A percentile compares a stretch with the other conserved stretches of the same genome.
phyloP scores from a whole-genome alignment of 1,140 invertebrate species.

The Sycophila sp. region DNA sequence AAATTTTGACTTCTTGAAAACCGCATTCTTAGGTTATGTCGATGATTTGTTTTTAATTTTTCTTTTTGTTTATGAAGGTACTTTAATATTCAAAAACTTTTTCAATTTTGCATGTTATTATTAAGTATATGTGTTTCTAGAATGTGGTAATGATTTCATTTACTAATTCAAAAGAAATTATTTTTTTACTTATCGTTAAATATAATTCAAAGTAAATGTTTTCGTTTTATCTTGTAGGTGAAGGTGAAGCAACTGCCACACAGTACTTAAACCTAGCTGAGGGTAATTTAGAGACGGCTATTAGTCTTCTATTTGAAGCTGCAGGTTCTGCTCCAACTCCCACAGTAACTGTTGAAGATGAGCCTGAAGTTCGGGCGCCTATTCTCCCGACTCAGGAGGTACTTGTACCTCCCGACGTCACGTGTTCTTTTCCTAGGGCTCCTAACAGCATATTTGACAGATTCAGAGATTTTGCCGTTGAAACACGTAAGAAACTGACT shows the following conservation, averaged over 20 bases:
- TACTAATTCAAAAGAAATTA: too few relatives aligned
- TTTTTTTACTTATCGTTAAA: too few relatives aligned
- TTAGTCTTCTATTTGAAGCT: conserved; percentile 60
- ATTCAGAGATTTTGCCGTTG: conserved; percentile 75
- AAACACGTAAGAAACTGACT: conserved; percentile 67
- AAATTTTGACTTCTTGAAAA: neutral
- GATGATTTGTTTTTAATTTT: neutral
- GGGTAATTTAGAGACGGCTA: conserved; percentile 63
- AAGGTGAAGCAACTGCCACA: conserved; percentile 53
- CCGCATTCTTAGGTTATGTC: neutral
- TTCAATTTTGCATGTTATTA: too few relatives aligned
- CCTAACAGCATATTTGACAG: conserved; percentile 73
- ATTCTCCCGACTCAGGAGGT: conserved; percentile 74
- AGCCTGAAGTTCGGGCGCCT: conserved; percentile 70
- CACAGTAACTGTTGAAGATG: conserved; percentile 41
- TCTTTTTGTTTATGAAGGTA: neutral
- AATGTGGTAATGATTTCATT: too few relatives aligned
- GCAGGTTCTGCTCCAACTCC: conserved; percentile 40
- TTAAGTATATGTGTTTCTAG: too few relatives aligned
- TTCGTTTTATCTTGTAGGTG: conserved; percentile 43
- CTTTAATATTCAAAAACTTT: too few relatives aligned
- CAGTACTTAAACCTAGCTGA: conserved; percentile 58
- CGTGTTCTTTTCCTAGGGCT: conserved; percentile 59
- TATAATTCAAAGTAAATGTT: conserved; percentile 4
- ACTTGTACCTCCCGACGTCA: conserved; percentile 59